Evolutionary conservation across 2,797 vertebrate species (phyloP).

Genomic region (Betta splendens): DNA sequence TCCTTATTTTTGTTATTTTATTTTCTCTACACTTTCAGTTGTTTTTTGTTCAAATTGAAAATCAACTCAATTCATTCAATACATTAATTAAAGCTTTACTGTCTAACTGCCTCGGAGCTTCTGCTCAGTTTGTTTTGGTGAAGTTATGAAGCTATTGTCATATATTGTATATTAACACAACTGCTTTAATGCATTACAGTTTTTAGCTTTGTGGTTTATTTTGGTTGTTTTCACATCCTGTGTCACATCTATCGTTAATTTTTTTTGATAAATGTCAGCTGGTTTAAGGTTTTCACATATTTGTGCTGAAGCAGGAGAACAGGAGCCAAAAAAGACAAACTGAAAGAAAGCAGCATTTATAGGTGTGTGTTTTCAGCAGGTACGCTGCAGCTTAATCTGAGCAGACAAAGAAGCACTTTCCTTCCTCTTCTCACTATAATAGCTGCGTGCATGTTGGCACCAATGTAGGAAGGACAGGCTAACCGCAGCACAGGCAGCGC

Average conservation of each 20-base stretch:
- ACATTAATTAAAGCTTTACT: too few relatives aligned
- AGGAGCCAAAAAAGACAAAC: neutral
- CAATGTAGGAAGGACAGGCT: conserved; percentile 70
- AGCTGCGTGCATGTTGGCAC: conserved; percentile 63
- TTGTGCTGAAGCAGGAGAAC: neutral
- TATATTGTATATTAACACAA: too few relatives aligned
- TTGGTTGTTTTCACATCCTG: too few relatives aligned
- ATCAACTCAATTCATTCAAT: too few relatives aligned
- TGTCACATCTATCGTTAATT: too few relatives aligned
- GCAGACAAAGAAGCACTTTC: conserved; percentile 83
- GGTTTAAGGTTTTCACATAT: neutral
- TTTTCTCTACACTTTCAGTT: neutral
- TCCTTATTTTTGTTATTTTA: too few relatives aligned
- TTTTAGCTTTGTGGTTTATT: too few relatives aligned
- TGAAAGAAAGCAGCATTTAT: conserved; percentile 28
- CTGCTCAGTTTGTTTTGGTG: too few relatives aligned
- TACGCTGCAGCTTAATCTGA: conserved; percentile 69
- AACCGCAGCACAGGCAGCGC: conserved; percentile 72
- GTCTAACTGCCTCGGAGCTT: too few relatives aligned
- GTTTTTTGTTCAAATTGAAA: too few relatives aligned
- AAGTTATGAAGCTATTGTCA: too few relatives aligned
- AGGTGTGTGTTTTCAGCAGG: conserved; percentile 39
- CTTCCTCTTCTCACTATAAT: conserved; percentile 85
- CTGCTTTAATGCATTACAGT: too few relatives aligned
- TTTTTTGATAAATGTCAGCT: neutral